Evolutionary conservation across 2,113 vertebrate species (phyloP), one percentile per base, ranked within the genome.

Genomic region (Girardinichthys multiradiatus): DNA sequence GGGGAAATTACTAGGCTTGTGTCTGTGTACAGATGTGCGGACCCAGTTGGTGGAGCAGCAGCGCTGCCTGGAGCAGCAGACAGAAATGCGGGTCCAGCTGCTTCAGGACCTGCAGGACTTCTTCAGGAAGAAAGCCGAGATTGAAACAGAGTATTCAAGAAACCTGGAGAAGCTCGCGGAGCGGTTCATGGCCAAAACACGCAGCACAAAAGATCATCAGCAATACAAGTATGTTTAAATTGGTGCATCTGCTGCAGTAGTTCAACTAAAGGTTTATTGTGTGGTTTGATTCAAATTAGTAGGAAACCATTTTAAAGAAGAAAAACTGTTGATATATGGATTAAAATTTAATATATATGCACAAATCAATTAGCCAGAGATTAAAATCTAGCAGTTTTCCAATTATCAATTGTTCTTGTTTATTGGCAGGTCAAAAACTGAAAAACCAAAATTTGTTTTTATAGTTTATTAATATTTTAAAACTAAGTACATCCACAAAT

Each of bases 91-190:
- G 39, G 98, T 98, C 57, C 98, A 99, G 92, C 95, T 99, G 69
- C 94, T 99, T 28, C 98, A 99, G 89, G 98, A 99, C 91, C 94
- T 99, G 88, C 98, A 99, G 93, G 98, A 99, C 93, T 99, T 99
- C 95, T 99, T 99, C 95, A 95, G 98, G 68, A 99, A 99, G 93
- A 99, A 99, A 93, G 94, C 98, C 0, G 98, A 99, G 92, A 99
- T 99, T 19, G 98, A 99, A 87, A 97, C 97, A 69, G 98, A 99
- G 84, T 99, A 99, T 80, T 99, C 98, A 3, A 93, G 97, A 68
- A 99, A 98, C 92, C 93, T 99, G 93, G 98, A 99, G 92, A 99
- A 99, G 91, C 92, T 99, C 57, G 97, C 97, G 0, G 98, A 99
- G 89, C 94, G 98, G 79, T 99, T 99, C 93, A 95, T 99, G 94